Evolutionary conservation across 1,140 invertebrate genomes (phyloP).

Genomic region (Zaprionus capensis): DNA sequence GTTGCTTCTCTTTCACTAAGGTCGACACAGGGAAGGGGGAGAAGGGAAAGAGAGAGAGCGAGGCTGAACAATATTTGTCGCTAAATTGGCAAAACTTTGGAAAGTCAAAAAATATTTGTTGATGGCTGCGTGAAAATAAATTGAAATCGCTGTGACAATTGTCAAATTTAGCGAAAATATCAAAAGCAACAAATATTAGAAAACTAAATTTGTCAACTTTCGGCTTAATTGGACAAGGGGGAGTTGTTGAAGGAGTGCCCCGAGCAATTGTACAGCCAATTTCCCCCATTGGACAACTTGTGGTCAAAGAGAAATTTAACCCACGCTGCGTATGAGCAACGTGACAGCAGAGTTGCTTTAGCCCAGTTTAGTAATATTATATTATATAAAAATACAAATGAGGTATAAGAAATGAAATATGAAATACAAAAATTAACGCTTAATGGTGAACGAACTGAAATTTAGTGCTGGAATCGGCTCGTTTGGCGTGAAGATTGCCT

Average conservation of each 20-base stretch:
- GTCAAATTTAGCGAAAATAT: constrained; percentile 48
- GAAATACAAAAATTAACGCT: constrained; percentile 27
- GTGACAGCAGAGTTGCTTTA: neutral
- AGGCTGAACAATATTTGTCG: constrained; percentile 62
- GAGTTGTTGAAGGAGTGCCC: constrained; percentile 30
- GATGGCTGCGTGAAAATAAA: constrained; percentile 59
- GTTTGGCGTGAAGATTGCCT: constrained; percentile 53
- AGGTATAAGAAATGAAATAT: neutral
- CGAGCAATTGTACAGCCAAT: constrained; percentile 31
- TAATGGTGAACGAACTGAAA: constrained; percentile 50
- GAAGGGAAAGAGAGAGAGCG: neutral
- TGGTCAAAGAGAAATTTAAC: constrained; percentile 20
- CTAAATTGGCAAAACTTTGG: constrained; percentile 68
- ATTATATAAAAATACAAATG: neutral
- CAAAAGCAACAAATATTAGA: constrained; percentile 8
- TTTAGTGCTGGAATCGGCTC: constrained; percentile 42
- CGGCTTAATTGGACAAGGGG: constrained; percentile 56
- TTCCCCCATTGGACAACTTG: constrained; percentile 36
- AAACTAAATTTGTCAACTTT: constrained; percentile 10
- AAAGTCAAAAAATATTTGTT: constrained; percentile 37
- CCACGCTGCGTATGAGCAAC: neutral
- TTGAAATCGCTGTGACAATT: constrained; percentile 77
- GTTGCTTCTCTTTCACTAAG: constrained; percentile 17
- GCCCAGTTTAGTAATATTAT: neutral
- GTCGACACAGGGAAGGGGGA: neutral